These are phyloP conservation scores for Schizothorax lantsangensis DNA, from an alignment of 2,797 vertebrate genomes.

Conservation along the genomic window DNA sequence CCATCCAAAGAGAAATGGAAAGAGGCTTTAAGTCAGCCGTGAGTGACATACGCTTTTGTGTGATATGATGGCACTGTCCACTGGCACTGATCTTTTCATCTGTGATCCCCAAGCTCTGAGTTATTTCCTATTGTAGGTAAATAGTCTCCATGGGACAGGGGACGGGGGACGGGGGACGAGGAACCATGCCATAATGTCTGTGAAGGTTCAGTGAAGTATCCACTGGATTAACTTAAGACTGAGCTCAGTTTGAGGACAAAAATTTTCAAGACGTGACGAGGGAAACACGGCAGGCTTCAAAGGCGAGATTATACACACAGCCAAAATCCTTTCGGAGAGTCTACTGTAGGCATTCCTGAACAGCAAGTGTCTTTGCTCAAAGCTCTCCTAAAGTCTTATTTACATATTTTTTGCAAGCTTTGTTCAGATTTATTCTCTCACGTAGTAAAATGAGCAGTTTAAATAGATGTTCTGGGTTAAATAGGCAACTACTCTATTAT, in stretches of 20 bases:
- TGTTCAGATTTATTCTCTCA: not conserved
- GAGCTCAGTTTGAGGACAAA: slow-evolving; percentile 55
- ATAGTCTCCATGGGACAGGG: slow-evolving; percentile 45
- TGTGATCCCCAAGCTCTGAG: slow-evolving; percentile 35
- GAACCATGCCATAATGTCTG: slow-evolving; percentile 42
- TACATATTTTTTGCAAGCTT: slow-evolving; percentile 13
- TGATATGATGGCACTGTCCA: slow-evolving; percentile 47
- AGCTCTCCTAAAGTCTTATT: slow-evolving; percentile 36
- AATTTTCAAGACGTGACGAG: slow-evolving; percentile 54
- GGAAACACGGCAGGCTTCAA: slow-evolving; percentile 54
- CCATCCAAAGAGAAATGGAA: slow-evolving; percentile 35
- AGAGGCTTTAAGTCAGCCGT: slow-evolving; percentile 56
- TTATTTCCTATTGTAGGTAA: slow-evolving; percentile 57
- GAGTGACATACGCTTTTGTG: slow-evolving; percentile 62
- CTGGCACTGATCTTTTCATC: slow-evolving; percentile 57
- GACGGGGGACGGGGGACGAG: slow-evolving; percentile 22
- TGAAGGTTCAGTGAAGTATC: slow-evolving; percentile 51
- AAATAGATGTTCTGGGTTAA: not conserved
- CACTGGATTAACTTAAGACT: slow-evolving; percentile 59
- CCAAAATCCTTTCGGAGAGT: slow-evolving; percentile 46
- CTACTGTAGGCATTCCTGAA: slow-evolving; percentile 58
- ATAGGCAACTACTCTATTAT: not conserved
- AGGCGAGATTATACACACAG: slow-evolving; percentile 52
- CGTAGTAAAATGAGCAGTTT: not conserved
- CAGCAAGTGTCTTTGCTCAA: slow-evolving; percentile 35